Conservation (phyloP, 2,888 invertebrate species). For the Norana najaformis region DNA sequence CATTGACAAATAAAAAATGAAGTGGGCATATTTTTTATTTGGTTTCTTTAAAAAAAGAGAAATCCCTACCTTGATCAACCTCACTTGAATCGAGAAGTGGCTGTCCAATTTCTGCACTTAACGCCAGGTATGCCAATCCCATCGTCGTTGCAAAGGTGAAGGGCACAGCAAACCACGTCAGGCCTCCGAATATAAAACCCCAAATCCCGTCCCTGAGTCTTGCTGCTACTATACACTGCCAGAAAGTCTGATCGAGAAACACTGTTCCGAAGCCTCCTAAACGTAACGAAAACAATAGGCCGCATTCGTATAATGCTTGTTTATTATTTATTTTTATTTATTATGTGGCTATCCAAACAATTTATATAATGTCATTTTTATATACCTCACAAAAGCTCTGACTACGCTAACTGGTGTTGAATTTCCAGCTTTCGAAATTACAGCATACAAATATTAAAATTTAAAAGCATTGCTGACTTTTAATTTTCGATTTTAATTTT, state of each 20-base stretch:
- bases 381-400: no score
- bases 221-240: slow-evolving; percentile 62
- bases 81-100: background rate
- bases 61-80: background rate
- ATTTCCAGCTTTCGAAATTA: no score
- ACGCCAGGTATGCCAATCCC: slow-evolving; percentile 58
- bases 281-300: no score
- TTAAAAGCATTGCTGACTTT: no score
- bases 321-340: no score
- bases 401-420: no score
- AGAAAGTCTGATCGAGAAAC: slow-evolving; percentile 63
- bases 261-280: slow-evolving; percentile 62
- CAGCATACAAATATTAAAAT: background rate
- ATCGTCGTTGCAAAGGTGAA: slow-evolving; percentile 62
- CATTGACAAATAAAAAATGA: background rate
- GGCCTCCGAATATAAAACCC: slow-evolving; percentile 60
- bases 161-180: slow-evolving; percentile 63
- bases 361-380: no score
- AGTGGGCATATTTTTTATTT: no score
- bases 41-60: no score
- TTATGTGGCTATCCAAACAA: no score
- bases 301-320: no score
- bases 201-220: slow-evolving; percentile 60
- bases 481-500: no score
- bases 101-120: background rate